phyloP scores from a whole-genome alignment of 1,140 invertebrate genomes.

The Pachypeltis micranthus region DNA sequence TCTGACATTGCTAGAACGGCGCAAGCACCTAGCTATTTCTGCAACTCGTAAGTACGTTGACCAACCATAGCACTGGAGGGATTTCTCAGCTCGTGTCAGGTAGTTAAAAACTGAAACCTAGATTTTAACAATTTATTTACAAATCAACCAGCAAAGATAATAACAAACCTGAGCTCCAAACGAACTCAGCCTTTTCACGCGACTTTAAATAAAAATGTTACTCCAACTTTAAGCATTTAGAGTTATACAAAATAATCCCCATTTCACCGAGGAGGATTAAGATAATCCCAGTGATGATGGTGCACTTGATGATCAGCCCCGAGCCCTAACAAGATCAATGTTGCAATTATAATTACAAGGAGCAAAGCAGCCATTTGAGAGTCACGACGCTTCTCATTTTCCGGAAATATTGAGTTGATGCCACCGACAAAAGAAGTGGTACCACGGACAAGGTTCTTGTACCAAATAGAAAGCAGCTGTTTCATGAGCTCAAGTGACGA shows the following conservation, averaged over 20 bases:
- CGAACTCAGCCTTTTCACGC: neutral
- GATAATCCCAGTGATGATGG: constrained; percentile 73
- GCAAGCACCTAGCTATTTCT: no score
- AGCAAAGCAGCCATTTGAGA: constrained; percentile 59
- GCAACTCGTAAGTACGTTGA: no score
- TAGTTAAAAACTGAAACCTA: no score
- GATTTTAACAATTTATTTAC: no score
- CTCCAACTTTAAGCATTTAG: neutral
- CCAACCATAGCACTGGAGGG: no score
- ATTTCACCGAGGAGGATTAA: constrained; percentile 23
- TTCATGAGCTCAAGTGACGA: constrained; percentile 15
- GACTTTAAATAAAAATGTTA: neutral
- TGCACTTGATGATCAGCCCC: constrained; percentile 52
- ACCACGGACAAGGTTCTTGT: constrained; percentile 8
- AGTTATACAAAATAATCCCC: neutral
- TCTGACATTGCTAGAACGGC: no score
- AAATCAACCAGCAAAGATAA: no score
- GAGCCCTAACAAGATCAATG: constrained; percentile 54
- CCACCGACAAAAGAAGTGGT: constrained; percentile 14
- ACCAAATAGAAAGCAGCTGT: constrained; percentile 23
- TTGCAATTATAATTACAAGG: constrained; percentile 58
- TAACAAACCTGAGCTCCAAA: neutral
- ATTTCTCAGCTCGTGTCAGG: no score
- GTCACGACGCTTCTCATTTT: constrained; percentile 46
- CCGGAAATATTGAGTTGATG: constrained; percentile 23